Base-by-base conservation (phyloP, 2,888 invertebrate genomes). In the Rotaria socialis region DNA sequence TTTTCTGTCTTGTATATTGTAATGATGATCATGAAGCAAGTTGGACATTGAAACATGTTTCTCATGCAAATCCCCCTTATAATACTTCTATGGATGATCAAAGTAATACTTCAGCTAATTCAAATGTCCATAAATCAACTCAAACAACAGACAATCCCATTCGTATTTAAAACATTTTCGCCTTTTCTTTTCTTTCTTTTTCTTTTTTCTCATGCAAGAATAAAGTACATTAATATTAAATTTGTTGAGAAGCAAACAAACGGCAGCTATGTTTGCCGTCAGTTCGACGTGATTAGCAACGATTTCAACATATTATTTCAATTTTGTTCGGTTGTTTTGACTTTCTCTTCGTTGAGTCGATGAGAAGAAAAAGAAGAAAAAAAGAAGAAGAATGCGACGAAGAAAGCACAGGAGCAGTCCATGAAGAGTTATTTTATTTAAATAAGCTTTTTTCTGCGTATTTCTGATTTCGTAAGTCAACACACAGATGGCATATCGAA, bases 371-470 rank as follows among this genome's bases (percentile, higher is more conserved):
- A 67, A 67, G 35, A 35, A 6, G 19, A 35, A 67, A 35, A 67
- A 14, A 67, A 35, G 35, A 67, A 27, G 19, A 27, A 27, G 67
- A 67, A 52, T 52, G 16, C 14, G 35, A 67, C 35, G 1, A 35
- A 67, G 35, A 35, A 67, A 19, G 35, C 35, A 41, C 35, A 67
- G 14, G 67, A 67, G 27, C 14, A 41, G 67, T 41, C 27, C 5
- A 67, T 67, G 35, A 67, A 67, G 67, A 35, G 67, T 67, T 67
- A 67, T 67, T 67, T 67, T 67, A 67, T 67, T 67, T 67, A 67
- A 27, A 67, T 19, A 67, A 67, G 67, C 8, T 35, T 27, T 35
- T 67, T 67, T 67, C 27, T 60, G 35, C 35, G 35, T 67, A 35
- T 67, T 67, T 67, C 67, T 67, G 14, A 27, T 67, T 35, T 67